Evolutionary conservation across 1,140 invertebrate species (phyloP).

Genomic region (Halictus rubicundus): DNA sequence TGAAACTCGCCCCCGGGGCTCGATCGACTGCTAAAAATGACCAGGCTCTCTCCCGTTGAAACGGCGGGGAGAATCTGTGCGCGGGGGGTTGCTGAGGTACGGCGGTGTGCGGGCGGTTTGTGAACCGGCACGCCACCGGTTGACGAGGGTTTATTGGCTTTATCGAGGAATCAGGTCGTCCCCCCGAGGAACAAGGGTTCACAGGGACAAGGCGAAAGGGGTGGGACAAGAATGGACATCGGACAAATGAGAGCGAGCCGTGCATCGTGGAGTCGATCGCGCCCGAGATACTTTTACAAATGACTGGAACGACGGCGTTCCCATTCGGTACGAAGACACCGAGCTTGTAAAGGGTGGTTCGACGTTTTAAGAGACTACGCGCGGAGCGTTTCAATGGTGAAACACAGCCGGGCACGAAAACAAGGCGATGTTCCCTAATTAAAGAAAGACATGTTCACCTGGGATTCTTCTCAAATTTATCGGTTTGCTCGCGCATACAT

Average conservation of each 20-base stretch:
- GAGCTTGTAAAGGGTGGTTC: no score
- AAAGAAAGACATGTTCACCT: no score
- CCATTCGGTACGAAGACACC: background rate
- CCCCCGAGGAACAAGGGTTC: conserved; percentile 22
- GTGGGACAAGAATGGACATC: conserved; percentile 13
- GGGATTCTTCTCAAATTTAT: no score
- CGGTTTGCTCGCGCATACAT: no score
- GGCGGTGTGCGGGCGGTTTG: conserved; percentile 19
- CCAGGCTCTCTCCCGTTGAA: background rate
- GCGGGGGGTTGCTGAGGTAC: no score
- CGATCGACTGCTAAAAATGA: conserved; percentile 60
- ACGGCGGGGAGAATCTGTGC: background rate
- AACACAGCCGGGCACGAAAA: no score
- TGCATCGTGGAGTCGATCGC: conserved; percentile 1
- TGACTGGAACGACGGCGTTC: background rate
- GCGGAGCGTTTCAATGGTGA: no score
- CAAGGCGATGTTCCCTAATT: no score
- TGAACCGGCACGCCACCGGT: conserved; percentile 46
- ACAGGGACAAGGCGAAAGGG: background rate
- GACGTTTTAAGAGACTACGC: no score
- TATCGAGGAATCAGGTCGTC: conserved; percentile 55
- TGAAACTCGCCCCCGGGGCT: conserved; percentile 4
- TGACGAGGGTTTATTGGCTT: conserved; percentile 73
- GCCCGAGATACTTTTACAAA: background rate
- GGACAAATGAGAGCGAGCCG: conserved; percentile 26